phyloP scores from a whole-genome alignment of 1,140 invertebrate species.

The Drosophila malerkotliana region DNA sequence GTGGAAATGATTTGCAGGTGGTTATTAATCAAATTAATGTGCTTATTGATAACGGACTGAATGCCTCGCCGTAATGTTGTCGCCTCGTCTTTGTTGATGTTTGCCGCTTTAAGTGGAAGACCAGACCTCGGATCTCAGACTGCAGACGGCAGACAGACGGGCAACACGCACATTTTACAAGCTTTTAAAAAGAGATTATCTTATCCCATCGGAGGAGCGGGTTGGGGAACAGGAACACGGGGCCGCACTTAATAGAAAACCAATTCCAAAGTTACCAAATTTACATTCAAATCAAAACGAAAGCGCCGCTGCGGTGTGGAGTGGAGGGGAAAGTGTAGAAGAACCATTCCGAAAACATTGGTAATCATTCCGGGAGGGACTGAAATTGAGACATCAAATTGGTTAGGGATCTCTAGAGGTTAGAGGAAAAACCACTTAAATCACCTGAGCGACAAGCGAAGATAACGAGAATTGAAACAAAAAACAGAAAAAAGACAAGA shows the following conservation, averaged over 20 bases:
- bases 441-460: constrained; percentile 66
- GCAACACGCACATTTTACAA: constrained; percentile 67
- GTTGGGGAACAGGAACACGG: constrained; percentile 50
- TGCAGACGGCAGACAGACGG: constrained; percentile 27
- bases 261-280: constrained; percentile 48
- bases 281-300: constrained; percentile 59
- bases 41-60: constrained; percentile 76
- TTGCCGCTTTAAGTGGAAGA: constrained; percentile 48
- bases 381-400: constrained; percentile 75
- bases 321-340: constrained; percentile 6
- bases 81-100: constrained; percentile 48
- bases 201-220: constrained; percentile 58
- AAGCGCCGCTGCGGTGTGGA: constrained; percentile 43
- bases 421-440: constrained; percentile 67
- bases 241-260: constrained; percentile 73
- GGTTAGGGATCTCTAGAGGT: constrained; percentile 26
- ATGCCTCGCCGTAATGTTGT: constrained; percentile 48
- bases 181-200: constrained; percentile 73
- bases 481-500: constrained; percentile 6
- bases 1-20: constrained; percentile 83
- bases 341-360: constrained; percentile 36
- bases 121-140: constrained; percentile 13
- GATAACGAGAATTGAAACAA: constrained; percentile 49
- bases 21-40: constrained; percentile 84
- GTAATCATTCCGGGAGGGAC: constrained; percentile 27